Evolutionary conservation across 2,113 vertebrate species (phyloP), one percentile per base, ranked within the genome.

Genomic region (Gymnarchus niloticus): DNA sequence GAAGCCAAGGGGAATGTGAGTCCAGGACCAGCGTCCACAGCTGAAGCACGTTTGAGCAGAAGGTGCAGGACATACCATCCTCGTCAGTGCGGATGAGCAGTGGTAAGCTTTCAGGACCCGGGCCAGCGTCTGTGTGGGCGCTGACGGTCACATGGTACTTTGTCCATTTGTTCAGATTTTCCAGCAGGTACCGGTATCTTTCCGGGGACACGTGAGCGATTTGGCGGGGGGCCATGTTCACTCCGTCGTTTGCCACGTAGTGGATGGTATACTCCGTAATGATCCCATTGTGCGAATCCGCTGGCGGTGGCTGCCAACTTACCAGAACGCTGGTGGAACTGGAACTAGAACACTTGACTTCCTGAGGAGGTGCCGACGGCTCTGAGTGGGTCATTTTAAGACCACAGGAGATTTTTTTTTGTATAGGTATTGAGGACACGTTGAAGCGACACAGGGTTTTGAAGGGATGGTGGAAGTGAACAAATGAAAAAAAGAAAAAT

Each of bases 321-420:
- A 99, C 96, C 96, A 99, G 95, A 94, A 99, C 91, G 92, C 96
- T 98, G 95, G 97, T 98, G 93, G 97, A 98, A 93, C 96, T 98
- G 93, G 96, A 95, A 92, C 96, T 98, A 92, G 94, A 95, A 92
- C 97, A 98, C 93, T 93, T 96, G 95, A 99, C 96, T 90, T 98
- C 96, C 96, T 97, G 97, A 88, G 97, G 98, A 95, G 97, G 97
- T 91, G 97, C 97, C 91, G 97, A 96, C 90, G 97, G 96, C 93
- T 97, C 97, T 99, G 95, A 95, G 95, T 93, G 96, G 94, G 95
- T 95, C 92, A 87, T 91, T 88, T 91, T 83, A 84, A 88, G 88
- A 90, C 88, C 69, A 87, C 81, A 81, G 89, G 87, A 81, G 87
- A 88, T 90, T 92, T 84, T 87, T 46, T 86, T 92, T 91, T 91